Evolutionary conservation across 2,888 invertebrate genomes (phyloP).

Genomic region (Papilio demoleus): DNA sequence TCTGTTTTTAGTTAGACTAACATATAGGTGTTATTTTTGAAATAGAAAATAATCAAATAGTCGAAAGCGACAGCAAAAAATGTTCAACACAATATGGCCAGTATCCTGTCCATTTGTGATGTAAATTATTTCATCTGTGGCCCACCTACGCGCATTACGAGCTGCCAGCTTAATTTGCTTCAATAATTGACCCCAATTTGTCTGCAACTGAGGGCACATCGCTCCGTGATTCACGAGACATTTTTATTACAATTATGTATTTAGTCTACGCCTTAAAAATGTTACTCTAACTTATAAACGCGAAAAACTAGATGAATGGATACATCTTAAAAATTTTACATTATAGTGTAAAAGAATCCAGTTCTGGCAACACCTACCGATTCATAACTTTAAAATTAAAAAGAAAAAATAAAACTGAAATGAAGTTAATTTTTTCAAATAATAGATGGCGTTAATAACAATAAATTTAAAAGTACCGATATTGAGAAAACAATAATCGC

Average conservation of each 20-base stretch:
- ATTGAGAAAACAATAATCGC: too few species aligned
- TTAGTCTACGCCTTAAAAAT: slow-evolving; percentile 1
- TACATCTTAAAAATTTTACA: too few species aligned
- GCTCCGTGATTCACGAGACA: slow-evolving; percentile 60
- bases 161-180: slow-evolving; percentile 65
- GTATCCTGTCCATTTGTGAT: slow-evolving; percentile 12
- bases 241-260: slow-evolving; percentile 49
- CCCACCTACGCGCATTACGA: slow-evolving; percentile 63
- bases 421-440: neutral
- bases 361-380: too few species aligned
- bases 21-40: too few species aligned
- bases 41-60: too few species aligned
- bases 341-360: too few species aligned
- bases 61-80: neutral
- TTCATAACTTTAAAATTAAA: too few species aligned
- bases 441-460: slow-evolving; percentile 8
- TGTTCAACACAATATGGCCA: slow-evolving; percentile 2
- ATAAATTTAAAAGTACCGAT: too few species aligned
- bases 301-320: too few species aligned
- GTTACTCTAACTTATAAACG: too few species aligned
- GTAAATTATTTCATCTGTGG: slow-evolving; percentile 52
- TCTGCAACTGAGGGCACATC: slow-evolving; percentile 55
- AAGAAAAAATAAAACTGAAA: too few species aligned
- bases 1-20: too few species aligned
- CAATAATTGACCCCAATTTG: slow-evolving; percentile 72